Conservation (phyloP, 1,140 invertebrate species). For the Meteorus sp. region DNA sequence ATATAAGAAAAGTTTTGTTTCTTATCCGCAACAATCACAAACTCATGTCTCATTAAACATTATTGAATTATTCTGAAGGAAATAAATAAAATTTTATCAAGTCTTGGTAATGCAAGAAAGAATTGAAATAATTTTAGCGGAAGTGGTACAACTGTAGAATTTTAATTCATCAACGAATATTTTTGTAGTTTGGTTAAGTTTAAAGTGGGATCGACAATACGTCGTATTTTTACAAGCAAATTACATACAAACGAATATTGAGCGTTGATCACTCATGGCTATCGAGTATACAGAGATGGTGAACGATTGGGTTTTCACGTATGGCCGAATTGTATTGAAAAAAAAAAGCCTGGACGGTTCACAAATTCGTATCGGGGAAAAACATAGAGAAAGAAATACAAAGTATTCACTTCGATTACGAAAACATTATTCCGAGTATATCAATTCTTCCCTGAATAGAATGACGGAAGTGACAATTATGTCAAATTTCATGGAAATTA, state of each 20-base stretch:
- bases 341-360: background rate
- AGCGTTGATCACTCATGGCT: background rate
- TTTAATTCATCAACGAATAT: constrained; percentile 42
- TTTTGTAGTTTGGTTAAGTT: too few relatives aligned
- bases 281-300: background rate
- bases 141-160: background rate
- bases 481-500: too few relatives aligned
- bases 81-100: background rate
- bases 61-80: background rate
- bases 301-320: constrained; percentile 20
- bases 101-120: background rate
- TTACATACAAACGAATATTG: constrained; percentile 31
- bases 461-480: too few relatives aligned
- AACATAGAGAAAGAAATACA: background rate
- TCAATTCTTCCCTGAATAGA: too few relatives aligned
- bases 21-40: background rate
- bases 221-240: constrained; percentile 47
- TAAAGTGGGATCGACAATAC: constrained; percentile 39
- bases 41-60: background rate
- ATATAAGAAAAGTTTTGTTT: constrained; percentile 8
- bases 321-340: too few relatives aligned
- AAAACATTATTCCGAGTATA: too few relatives aligned
- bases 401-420: too few relatives aligned
- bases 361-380: background rate
- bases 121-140: background rate